Base-by-base conservation (phyloP, 2,113 vertebrate species). In the Nerophis lumbriciformis region DNA sequence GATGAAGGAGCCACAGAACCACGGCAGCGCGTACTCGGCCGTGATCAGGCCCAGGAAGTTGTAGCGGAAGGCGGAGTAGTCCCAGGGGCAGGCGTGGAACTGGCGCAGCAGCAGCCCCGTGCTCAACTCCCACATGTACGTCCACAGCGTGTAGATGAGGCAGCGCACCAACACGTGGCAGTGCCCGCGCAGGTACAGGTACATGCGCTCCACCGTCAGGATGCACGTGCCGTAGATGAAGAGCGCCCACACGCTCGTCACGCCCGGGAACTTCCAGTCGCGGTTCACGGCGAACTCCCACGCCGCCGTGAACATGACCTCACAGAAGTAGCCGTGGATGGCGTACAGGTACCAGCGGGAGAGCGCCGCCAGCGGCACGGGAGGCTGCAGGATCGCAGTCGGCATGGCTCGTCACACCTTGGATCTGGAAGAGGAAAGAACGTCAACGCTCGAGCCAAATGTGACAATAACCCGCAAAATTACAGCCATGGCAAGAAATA, bases 191-290 rank as follows among this genome's bases (percentile, higher is more conserved):
- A 99, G 90, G 76, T 77, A 83, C 48, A 99, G 87, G 81, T 97
- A 98, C 96, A 99, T 97, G 83, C 87, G 92, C 90, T 99, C 96
- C 79, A 97, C 94, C 13, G 93, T 96, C 61, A 99, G 92, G 87
- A 99, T 99, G 88, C 96, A 99, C 21, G 96, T 98, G 71, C 96
- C 96, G 61, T 99, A 99, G 88, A 99, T 97, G 90, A 99, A 97
- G 60, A 99, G 92, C 0, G 96, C 96, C 96, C 96, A 99, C 53
- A 99, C 95, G 54, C 96, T 99, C 67, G 96, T 99, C 66, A 98
- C 95, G 4, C 96, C 96, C 0, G 96, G 96, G 71, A 99, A 97
- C 78, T 98, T 98, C 96, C 96, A 99, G 91, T 98, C 97, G 78
- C 92, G 93, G 88, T 96, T 93, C 64, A 95, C 92, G 68, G 93